Conservation (phyloP, 1,140 invertebrate genomes). For the Macrobrachium nipponense region DNA sequence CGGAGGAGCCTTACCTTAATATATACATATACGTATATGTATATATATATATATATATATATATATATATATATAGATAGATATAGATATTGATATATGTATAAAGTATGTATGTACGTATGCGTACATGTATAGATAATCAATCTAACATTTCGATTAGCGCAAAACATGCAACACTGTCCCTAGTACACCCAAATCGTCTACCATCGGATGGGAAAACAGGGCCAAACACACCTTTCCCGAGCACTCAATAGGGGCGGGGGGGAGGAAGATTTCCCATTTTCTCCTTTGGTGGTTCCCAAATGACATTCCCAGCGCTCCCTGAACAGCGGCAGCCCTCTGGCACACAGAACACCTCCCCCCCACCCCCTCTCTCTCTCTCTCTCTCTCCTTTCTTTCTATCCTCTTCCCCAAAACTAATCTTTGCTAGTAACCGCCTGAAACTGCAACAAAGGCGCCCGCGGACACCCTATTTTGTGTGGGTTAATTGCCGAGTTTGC, state of each 20-base stretch:
- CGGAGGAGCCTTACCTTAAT: no score
- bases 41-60: no score
- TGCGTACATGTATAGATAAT: no score
- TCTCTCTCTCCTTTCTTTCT: not conserved
- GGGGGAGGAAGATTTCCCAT: constrained; percentile 1
- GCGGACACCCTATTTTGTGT: no score
- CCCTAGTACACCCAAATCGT: not conserved
- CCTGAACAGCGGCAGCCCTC: not conserved
- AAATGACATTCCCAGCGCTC: not conserved
- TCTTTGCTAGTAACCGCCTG: not conserved
- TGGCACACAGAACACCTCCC: not conserved
- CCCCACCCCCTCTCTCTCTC: not conserved
- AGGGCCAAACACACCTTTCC: constrained; percentile 2
- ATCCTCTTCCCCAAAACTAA: not conserved
- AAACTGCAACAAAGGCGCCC: no score
- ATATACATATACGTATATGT: no score
- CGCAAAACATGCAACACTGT: not conserved
- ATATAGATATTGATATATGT: no score
- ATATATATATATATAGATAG: no score
- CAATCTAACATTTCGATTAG: not conserved
- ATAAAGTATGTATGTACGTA: no score
- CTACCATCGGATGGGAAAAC: no score
- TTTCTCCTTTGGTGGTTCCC: constrained; percentile 15
- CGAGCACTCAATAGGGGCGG: not conserved
- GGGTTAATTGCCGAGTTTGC: no score